A percentile compares a stretch with the other conserved stretches of the same genome.
These are phyloP conservation scores for Mizuhopecten yessoensis DNA, from an alignment of 1,140 invertebrate genomes.

Conservation along the genomic window DNA sequence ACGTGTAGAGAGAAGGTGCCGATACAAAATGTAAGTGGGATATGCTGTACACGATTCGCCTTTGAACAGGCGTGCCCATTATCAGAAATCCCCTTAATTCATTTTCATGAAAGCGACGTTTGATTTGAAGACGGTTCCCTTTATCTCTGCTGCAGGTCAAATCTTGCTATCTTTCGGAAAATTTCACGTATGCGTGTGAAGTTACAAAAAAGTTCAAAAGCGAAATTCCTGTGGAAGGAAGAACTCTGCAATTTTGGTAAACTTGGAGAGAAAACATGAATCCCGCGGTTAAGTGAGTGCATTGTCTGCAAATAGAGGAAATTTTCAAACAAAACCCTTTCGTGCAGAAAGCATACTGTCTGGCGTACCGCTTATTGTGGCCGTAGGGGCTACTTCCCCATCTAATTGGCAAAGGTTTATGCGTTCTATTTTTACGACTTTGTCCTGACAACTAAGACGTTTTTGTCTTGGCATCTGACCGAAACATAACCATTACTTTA, in stretches of 20 bases:
- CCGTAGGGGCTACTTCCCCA: no score
- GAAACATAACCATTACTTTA: conserved; percentile 30
- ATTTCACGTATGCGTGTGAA: conserved; percentile 16
- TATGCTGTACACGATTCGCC: background rate
- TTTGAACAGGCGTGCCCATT: background rate
- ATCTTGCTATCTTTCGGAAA: background rate
- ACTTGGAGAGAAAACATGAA: background rate
- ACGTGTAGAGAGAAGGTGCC: background rate
- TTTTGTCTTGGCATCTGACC: background rate
- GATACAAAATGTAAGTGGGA: background rate
- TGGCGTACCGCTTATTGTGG: background rate
- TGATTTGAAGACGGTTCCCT: conserved; percentile 26
- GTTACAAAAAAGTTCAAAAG: background rate
- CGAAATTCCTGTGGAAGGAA: background rate
- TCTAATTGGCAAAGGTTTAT: no score
- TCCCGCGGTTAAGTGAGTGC: conserved; percentile 9
- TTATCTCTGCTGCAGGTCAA: background rate
- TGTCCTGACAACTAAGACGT: no score
- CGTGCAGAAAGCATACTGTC: background rate
- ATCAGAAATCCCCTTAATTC: conserved; percentile 31
- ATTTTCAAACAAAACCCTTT: conserved; percentile 10
- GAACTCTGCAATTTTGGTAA: background rate
- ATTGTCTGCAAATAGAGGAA: background rate
- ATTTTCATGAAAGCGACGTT: conserved; percentile 26
- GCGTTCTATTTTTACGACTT: no score